These are phyloP conservation scores for Salmo trutta DNA, from an alignment of 2,797 vertebrate species.

Conservation along the genomic window DNA sequence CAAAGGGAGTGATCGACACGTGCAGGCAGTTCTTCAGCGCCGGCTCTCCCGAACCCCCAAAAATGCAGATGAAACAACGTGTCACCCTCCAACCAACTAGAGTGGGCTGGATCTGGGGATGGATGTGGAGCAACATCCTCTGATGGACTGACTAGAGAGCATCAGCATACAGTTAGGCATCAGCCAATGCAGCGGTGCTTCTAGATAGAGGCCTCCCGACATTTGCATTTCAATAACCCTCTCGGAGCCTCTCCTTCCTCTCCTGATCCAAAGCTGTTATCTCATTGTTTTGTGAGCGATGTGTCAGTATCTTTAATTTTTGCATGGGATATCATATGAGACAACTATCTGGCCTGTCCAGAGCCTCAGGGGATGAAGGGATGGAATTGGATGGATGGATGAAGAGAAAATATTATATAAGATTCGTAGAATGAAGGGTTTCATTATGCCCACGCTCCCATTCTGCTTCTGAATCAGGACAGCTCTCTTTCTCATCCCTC, in stretches of 20 bases:
- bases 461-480: neutral
- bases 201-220: neutral
- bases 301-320: neutral
- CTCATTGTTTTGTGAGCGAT: neutral
- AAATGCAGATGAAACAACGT: neutral
- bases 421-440: neutral
- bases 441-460: neutral
- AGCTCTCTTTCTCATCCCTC: neutral
- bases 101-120: neutral
- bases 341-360: neutral
- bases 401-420: neutral
- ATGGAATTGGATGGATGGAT: neutral
- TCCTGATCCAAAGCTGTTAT: neutral
- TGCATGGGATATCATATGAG: neutral
- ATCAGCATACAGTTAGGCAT: neutral
- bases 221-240: conserved; percentile 15
- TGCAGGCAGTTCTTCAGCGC: neutral
- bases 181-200: neutral
- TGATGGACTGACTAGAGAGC: neutral
- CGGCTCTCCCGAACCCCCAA: too few species aligned
- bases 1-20: neutral
- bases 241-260: neutral
- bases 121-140: neutral
- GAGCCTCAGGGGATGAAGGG: neutral
- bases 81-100: neutral